These are phyloP conservation scores for Montipora efflorescens DNA, from an alignment of 64 coral and sea anemone genomes.

Conservation along the genomic window DNA sequence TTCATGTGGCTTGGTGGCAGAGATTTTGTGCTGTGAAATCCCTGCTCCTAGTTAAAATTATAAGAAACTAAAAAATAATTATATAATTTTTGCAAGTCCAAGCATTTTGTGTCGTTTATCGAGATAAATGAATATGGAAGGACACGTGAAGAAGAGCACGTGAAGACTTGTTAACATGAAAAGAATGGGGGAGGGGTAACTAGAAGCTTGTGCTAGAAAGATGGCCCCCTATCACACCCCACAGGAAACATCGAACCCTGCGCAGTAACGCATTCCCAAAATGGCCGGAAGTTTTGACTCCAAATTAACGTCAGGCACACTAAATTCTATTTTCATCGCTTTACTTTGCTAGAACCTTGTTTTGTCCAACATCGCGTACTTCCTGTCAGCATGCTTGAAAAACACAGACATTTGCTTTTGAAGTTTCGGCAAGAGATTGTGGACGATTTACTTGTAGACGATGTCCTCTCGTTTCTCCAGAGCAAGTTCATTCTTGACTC, in stretches of 20 bases:
- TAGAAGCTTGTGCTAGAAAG: too few species aligned
- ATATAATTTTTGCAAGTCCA: too few species aligned
- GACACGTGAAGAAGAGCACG: too few species aligned
- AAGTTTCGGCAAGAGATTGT: slow-evolving; percentile 68
- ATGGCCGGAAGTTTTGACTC: slow-evolving; percentile 23
- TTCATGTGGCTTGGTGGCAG: too few species aligned
- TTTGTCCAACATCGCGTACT: background rate
- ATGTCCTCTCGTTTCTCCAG: slow-evolving; percentile 74
- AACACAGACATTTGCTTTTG: slow-evolving; percentile 87
- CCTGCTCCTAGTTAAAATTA: too few species aligned
- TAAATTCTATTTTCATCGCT: background rate
- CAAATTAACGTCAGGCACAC: background rate
- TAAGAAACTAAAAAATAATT: too few species aligned
- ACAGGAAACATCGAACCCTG: background rate
- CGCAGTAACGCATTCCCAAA: background rate
- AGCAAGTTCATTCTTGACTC: slow-evolving; percentile 85
- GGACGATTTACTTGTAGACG: slow-evolving; percentile 88
- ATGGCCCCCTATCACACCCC: background rate
- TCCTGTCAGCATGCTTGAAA: slow-evolving; percentile 78
- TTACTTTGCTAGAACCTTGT: background rate
- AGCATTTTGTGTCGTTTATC: too few species aligned
- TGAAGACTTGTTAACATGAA: too few species aligned
- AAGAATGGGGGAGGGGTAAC: too few species aligned
- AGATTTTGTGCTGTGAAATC: too few species aligned
- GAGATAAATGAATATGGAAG: too few species aligned